Evolutionary conservation across 2,797 vertebrate genomes (phyloP).

Genomic region (Peromyscus aztecus): DNA sequence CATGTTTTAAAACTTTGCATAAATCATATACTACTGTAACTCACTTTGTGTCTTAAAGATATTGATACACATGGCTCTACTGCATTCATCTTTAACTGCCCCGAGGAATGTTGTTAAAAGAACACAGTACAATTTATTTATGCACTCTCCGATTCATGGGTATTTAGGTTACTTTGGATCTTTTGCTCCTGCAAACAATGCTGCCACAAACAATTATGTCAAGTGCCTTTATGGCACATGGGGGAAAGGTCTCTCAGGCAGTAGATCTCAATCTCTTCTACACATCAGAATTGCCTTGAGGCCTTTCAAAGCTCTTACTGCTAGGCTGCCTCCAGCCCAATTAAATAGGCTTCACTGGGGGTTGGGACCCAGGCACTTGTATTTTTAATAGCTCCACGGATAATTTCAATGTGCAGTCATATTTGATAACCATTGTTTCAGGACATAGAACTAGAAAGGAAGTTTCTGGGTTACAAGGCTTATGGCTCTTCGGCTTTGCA

Average conservation of each 20-base stretch:
- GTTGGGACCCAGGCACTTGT: background rate
- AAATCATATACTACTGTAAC: slow-evolving; percentile 14
- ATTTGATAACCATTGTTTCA: slow-evolving; percentile 19
- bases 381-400: background rate
- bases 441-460: slow-evolving; percentile 35
- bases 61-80: background rate
- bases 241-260: slow-evolving; percentile 24
- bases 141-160: slow-evolving; percentile 31
- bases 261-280: slow-evolving; percentile 54
- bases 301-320: slow-evolving; percentile 52
- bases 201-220: slow-evolving; percentile 69
- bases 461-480: slow-evolving; percentile 24
- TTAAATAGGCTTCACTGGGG: slow-evolving; percentile 9
- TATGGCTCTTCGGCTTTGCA: slow-evolving; percentile 44
- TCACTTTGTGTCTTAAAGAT: slow-evolving; percentile 64
- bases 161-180: slow-evolving; percentile 68
- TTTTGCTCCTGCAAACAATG: slow-evolving; percentile 65
- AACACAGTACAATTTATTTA: slow-evolving; percentile 45
- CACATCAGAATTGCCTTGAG: slow-evolving; percentile 20
- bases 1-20: slow-evolving; percentile 50
- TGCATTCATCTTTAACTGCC: slow-evolving; percentile 34
- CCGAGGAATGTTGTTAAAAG: slow-evolving; percentile 45
- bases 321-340: background rate
- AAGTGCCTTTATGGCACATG: slow-evolving; percentile 32
- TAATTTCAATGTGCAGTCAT: background rate